A percentile compares a stretch with the other conserved stretches of the same genome.
Conservation (phyloP, 2,113 vertebrate species). For the Ammospiza nelsoni region DNA sequence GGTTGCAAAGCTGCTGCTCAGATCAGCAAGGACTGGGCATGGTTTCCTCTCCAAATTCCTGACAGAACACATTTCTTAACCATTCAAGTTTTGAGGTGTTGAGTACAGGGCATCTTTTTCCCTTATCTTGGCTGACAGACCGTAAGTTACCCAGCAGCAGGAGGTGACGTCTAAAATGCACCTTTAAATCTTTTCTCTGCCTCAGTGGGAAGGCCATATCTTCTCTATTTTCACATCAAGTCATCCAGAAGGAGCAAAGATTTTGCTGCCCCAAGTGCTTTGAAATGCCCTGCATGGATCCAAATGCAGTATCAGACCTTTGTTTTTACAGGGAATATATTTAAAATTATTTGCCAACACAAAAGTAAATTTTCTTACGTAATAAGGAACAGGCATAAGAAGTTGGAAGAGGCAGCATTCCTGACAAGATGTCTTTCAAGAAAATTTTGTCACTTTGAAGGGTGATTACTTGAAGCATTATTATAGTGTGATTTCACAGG, state of each 20-base stretch:
- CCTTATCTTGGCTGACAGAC: background rate
- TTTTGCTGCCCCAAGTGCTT: background rate
- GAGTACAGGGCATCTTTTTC: background rate
- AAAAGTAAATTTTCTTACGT: background rate
- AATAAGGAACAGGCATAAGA: background rate
- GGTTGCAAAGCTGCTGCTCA: background rate
- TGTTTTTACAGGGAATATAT: background rate
- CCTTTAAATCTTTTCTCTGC: background rate
- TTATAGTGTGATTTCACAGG: slow-evolving; percentile 29
- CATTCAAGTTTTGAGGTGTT: background rate
- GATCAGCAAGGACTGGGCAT: background rate
- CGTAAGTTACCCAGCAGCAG: background rate
- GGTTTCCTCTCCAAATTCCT: background rate
- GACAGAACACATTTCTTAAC: background rate
- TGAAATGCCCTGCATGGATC: background rate
- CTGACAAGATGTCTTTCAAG: background rate
- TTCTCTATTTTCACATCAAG: background rate
- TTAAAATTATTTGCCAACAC: background rate
- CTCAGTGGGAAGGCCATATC: background rate
- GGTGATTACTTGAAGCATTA: slow-evolving; percentile 49
- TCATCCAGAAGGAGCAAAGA: background rate
- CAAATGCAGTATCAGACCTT: background rate
- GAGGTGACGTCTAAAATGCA: background rate
- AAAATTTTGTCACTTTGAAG: slow-evolving; percentile 46
- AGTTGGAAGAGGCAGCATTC: background rate